Percentiles rank a stretch among this genome's conserved stretches.
These are phyloP conservation scores for Argopecten irradians DNA, from an alignment of 1,140 invertebrate genomes.

Conservation along the genomic window DNA sequence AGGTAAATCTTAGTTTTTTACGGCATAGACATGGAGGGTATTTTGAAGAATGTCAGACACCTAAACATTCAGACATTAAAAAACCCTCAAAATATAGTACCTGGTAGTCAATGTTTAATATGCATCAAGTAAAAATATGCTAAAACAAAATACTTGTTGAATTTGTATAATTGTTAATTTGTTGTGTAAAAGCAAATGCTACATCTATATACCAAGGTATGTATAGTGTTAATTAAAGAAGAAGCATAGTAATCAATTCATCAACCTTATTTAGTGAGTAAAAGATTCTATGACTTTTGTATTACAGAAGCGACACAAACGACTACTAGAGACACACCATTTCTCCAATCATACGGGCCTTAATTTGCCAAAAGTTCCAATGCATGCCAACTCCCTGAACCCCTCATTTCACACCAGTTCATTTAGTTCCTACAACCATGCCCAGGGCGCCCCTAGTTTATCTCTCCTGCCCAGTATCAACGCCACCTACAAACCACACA, in stretches of 20 bases:
- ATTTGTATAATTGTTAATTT: too few species aligned
- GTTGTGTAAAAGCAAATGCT: too few species aligned
- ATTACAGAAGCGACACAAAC: conserved; percentile 58
- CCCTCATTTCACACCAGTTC: conserved; percentile 67
- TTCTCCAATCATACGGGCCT: conserved; percentile 64
- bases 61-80: too few species aligned
- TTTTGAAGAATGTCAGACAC: too few species aligned
- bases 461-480: conserved; percentile 68
- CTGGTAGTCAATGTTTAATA: too few species aligned
- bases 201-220: too few species aligned
- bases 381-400: conserved; percentile 65
- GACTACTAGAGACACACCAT: conserved; percentile 48
- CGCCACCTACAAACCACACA: conserved; percentile 68
- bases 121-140: too few species aligned
- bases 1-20: too few species aligned
- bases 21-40: too few species aligned
- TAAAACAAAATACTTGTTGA: too few species aligned
- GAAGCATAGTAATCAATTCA: neutral
- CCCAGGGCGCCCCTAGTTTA: conserved; percentile 51
- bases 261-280: conserved; percentile 9
- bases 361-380: conserved; percentile 65
- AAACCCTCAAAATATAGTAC: too few species aligned
- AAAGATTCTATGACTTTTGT: neutral
- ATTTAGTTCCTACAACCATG: conserved; percentile 56
- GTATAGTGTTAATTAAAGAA: too few species aligned